Conservation (phyloP, 2,888 invertebrate species). For the Philhelius pedissequus region DNA sequence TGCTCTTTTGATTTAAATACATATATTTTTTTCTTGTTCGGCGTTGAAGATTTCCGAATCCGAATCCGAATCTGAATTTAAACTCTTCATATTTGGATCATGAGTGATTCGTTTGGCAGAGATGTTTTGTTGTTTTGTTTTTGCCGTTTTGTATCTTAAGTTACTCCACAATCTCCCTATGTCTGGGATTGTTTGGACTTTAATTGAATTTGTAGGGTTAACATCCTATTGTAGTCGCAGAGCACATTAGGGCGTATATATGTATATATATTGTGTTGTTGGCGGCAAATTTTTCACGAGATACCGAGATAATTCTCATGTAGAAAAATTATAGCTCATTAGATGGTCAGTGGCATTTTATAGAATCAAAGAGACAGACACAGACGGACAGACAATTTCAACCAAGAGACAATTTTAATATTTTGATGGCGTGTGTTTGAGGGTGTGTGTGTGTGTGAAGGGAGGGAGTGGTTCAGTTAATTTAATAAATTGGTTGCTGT, state of each 20-base stretch:
- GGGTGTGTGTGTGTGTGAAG: not conserved
- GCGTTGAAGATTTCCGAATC: constrained; percentile 4
- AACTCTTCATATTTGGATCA: constrained; percentile 62
- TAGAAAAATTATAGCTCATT: constrained; percentile 67
- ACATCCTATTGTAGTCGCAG: constrained; percentile 63
- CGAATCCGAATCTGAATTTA: constrained; percentile 23
- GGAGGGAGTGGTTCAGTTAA: constrained; percentile 58
- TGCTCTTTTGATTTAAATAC: constrained; percentile 3
- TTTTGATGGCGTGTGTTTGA: not conserved
- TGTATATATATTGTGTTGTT: not conserved
- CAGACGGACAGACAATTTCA: not conserved
- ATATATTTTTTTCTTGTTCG: not conserved
- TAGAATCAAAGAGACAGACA: constrained; percentile 4
- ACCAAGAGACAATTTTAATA: constrained; percentile 5
- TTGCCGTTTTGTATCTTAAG: constrained; percentile 13
- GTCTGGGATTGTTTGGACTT: constrained; percentile 62
- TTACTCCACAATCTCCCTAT: not conserved
- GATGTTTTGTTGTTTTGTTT: not conserved
- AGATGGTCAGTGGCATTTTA: constrained; percentile 68
- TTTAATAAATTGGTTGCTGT: constrained; percentile 64
- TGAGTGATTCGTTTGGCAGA: constrained; percentile 50
- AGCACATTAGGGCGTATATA: constrained; percentile 18
- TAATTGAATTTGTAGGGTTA: constrained; percentile 69
- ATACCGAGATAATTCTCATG: constrained; percentile 64
- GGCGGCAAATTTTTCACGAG: constrained; percentile 58